Evolutionary conservation across 1,140 invertebrate species (phyloP).

Genomic region (Pseudomyrmex pallidus): DNA sequence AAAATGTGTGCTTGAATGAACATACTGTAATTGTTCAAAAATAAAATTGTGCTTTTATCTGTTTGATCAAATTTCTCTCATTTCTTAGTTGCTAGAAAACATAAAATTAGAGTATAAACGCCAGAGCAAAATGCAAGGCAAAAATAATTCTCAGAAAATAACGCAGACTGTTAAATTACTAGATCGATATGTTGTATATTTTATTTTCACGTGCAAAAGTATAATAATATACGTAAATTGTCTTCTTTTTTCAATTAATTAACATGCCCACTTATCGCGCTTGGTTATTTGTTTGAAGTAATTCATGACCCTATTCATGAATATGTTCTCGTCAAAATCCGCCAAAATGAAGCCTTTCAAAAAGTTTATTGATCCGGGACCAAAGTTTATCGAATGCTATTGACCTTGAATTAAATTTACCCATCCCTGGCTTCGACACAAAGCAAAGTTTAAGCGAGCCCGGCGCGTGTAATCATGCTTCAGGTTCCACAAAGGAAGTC

Average conservation of each 20-base stretch:
- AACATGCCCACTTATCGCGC: neutral
- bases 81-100: neutral
- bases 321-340: too few species aligned
- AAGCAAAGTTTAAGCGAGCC: slow-evolving; percentile 29
- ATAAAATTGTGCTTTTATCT: too few species aligned
- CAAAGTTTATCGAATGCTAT: too few species aligned
- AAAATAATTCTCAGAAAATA: neutral
- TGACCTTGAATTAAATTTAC: neutral
- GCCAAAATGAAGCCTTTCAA: neutral
- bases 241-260: too few species aligned
- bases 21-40: too few species aligned
- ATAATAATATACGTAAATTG: too few species aligned
- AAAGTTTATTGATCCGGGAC: neutral
- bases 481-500: slow-evolving; percentile 8
- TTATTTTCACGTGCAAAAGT: neutral
- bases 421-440: neutral
- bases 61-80: neutral
- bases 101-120: too few species aligned
- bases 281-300: neutral
- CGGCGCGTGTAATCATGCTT: neutral
- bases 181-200: too few species aligned
- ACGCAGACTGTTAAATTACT: too few species aligned
- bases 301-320: too few species aligned
- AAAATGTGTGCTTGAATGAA: too few species aligned
- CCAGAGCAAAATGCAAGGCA: neutral